Evolutionary conservation across 1,140 invertebrate genomes (phyloP).

Genomic region (Drosophila arawakana): DNA sequence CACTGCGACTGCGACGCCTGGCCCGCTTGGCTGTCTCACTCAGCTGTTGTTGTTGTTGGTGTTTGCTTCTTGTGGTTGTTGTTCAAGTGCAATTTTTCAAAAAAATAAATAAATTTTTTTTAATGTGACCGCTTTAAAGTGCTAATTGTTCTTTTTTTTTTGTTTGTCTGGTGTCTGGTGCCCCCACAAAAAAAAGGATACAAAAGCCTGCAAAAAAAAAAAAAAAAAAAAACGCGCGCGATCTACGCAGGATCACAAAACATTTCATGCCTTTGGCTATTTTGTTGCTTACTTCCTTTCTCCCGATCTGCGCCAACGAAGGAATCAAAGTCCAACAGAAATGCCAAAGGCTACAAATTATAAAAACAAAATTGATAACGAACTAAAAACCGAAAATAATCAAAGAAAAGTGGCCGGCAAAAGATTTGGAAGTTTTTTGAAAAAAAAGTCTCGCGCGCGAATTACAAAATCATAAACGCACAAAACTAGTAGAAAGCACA

Average conservation of each 20-base stretch:
- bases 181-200: slow-evolving; percentile 18
- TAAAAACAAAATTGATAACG: slow-evolving; percentile 11
- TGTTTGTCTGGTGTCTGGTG: slow-evolving; percentile 13
- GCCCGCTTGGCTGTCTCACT: slow-evolving; percentile 39
- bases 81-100: slow-evolving; percentile 32
- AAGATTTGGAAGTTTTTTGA: slow-evolving; percentile 10
- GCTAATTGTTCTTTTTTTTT: slow-evolving; percentile 27
- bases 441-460: slow-evolving; percentile 24
- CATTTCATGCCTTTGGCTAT: neutral
- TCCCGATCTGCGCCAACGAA: neutral
- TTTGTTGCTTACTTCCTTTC: neutral
- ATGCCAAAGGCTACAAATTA: neutral
- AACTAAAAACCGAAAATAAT: neutral
- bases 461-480: neutral
- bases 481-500: slow-evolving; percentile 2
- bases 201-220: neutral
- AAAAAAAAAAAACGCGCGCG: slow-evolving; percentile 16
- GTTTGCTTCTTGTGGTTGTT: slow-evolving; percentile 23
- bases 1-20: slow-evolving; percentile 32
- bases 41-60: slow-evolving; percentile 24
- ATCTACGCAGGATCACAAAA: slow-evolving; percentile 29
- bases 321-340: neutral
- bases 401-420: slow-evolving; percentile 43
- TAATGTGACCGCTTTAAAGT: slow-evolving; percentile 47
- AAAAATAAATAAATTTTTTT: slow-evolving; percentile 42